Base-by-base conservation (phyloP, 2,888 invertebrate species). In the Rhorus exstirpatorius region DNA sequence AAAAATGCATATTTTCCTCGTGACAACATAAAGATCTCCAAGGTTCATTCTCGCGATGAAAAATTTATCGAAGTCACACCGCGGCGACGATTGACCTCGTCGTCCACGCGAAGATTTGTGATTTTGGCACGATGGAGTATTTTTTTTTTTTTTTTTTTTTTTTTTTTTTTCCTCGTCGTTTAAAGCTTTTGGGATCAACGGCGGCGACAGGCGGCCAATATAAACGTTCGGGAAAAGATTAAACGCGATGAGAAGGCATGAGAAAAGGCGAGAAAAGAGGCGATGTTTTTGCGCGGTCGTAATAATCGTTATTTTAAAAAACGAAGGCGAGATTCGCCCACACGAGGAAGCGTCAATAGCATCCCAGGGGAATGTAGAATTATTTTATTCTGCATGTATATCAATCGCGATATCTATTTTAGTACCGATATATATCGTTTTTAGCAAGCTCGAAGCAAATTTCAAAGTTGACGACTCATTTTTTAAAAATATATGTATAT, bases 261-360 rank as follows among this genome's bases (percentile, higher is more conserved):
- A n/a, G n/a, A n/a, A 55, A 71, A n/a, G 55, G 12, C 38, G 68
- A 38, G n/a, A 35, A 51, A 68, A 19, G 31, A 65, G 49, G n/a
- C n/a, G 49, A 26, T 4, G 26, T 46, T 63, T 10, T 12, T 14
- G 49, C 60, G 68, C 38, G 31, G 49, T 63, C 55, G 71, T 84
- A 83, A 87, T 88, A 86, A 89, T 88, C 85, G 87, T 88, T 87
- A 87, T 88, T 88, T 87, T 85, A 79, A 85, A 87, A 85, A 83
- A 46, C 21, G 44, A 58, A 19, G 14, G 41, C 14, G 46, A 67
- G 35, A 17, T 55, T 60, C 74, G 78, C 51, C 74, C 68, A 79
- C 81, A 44, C 55, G 68, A 65, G 31, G 35, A 51, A 80, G 63
- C 68, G 74, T 78, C 81, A 65, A 79, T 72, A 72, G 58, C 81